Evolutionary conservation across 2,113 vertebrate species (phyloP).

Genomic region (Lutjanus erythropterus): DNA sequence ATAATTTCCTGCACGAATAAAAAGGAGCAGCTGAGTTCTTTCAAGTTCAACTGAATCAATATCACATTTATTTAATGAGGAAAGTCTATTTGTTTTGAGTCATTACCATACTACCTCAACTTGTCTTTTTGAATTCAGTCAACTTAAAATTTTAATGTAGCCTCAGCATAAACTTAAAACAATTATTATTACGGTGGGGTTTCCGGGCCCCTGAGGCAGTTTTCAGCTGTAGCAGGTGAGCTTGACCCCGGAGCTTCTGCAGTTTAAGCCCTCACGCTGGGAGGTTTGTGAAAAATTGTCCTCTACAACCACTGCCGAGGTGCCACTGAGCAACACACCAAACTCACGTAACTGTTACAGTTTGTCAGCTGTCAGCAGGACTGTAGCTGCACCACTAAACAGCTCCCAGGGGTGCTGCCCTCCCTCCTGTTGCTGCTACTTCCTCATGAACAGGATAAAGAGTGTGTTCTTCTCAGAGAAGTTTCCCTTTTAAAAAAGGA

Average conservation of each 20-base stretch:
- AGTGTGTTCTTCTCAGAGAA: slow-evolving; percentile 37
- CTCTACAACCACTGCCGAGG: background rate
- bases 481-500: slow-evolving; percentile 42
- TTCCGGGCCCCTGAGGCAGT: too few relatives aligned
- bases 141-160: too few relatives aligned
- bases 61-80: too few relatives aligned
- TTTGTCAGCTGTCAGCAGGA: slow-evolving; percentile 30
- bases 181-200: too few relatives aligned
- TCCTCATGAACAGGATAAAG: slow-evolving; percentile 49
- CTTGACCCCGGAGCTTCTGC: background rate
- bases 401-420: slow-evolving; percentile 18
- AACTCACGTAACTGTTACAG: slow-evolving; percentile 10
- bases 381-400: background rate
- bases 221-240: background rate
- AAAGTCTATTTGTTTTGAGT: too few relatives aligned
- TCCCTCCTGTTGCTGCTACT: slow-evolving; percentile 28
- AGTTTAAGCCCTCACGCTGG: background rate
- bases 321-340: slow-evolving; percentile 27
- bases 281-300: background rate
- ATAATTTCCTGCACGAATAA: too few relatives aligned
- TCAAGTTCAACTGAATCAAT: too few relatives aligned
- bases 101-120: too few relatives aligned
- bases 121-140: too few relatives aligned
- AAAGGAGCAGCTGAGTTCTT: too few relatives aligned
- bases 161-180: too few relatives aligned